Conservation (phyloP, 2,888 invertebrate species). For the Drosophila mimica region DNA sequence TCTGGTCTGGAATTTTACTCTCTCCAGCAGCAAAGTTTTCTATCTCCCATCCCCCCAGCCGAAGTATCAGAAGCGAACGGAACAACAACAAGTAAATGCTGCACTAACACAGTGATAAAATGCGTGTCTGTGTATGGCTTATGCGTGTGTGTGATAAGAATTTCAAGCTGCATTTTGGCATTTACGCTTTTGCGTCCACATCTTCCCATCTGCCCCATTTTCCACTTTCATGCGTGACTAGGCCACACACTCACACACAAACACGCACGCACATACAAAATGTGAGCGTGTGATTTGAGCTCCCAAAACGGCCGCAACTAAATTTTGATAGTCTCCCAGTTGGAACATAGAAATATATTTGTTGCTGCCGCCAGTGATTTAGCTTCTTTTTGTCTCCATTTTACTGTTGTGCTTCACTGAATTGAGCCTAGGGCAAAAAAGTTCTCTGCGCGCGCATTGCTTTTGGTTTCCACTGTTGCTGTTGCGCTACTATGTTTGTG, state of each 20-base stretch:
- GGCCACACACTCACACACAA: slow-evolving; percentile 20
- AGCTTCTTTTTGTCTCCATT: background rate
- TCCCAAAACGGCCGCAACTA: slow-evolving; percentile 40
- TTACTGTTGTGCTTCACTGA: slow-evolving; percentile 14
- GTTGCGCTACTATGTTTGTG: background rate
- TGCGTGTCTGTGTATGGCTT: slow-evolving; percentile 12
- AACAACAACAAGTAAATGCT: slow-evolving; percentile 30
- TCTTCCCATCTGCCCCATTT: background rate
- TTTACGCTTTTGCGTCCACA: slow-evolving; percentile 25
- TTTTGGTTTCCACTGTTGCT: slow-evolving; percentile 27
- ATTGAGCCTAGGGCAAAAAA: slow-evolving; percentile 38
- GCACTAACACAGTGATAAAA: slow-evolving; percentile 26
- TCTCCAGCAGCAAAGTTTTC: slow-evolving; percentile 48
- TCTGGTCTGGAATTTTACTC: slow-evolving; percentile 52
- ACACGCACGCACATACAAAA: background rate
- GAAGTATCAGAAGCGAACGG: slow-evolving; percentile 9
- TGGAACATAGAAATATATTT: slow-evolving; percentile 50
- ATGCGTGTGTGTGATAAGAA: slow-evolving; percentile 35
- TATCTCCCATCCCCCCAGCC: slow-evolving; percentile 10
- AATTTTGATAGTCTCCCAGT: slow-evolving; percentile 43
- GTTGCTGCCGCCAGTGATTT: slow-evolving; percentile 21
- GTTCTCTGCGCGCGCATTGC: slow-evolving; percentile 43
- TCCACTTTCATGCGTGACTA: slow-evolving; percentile 47
- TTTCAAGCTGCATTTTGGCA: slow-evolving; percentile 41
- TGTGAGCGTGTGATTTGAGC: slow-evolving; percentile 32